phyloP scores from a whole-genome alignment of 2,888 invertebrate genomes.

The Caenorhabditis auriculariae region DNA sequence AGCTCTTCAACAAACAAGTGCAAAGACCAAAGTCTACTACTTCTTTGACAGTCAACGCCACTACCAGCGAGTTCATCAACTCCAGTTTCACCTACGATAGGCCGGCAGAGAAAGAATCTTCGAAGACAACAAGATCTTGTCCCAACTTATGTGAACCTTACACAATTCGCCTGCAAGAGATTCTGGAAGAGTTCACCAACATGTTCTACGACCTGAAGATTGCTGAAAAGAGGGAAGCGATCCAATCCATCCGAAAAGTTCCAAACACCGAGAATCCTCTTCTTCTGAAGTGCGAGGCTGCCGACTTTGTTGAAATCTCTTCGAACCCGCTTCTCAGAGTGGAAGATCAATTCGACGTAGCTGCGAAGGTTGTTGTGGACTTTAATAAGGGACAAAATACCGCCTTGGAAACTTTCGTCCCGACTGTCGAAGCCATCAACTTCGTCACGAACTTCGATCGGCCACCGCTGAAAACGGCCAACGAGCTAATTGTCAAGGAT shows the following conservation, averaged over 20 bases:
- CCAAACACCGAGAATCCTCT: slow-evolving; percentile 28
- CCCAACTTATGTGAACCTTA: slow-evolving; percentile 20
- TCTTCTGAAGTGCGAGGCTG: slow-evolving; percentile 36
- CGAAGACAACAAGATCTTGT: slow-evolving; percentile 7
- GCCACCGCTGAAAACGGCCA: slow-evolving; percentile 3
- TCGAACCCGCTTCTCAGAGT: slow-evolving; percentile 38
- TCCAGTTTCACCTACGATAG: slow-evolving; percentile 24
- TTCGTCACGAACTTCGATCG: slow-evolving; percentile 15
- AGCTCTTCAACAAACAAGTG: slow-evolving; percentile 23
- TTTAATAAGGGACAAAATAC: slow-evolving; percentile 23
- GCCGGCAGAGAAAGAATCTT: slow-evolving; percentile 5
- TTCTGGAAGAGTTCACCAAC: slow-evolving; percentile 32
- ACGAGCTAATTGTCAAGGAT: slow-evolving; percentile 21
- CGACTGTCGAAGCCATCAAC: slow-evolving; percentile 14
- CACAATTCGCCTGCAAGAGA: slow-evolving; percentile 33
- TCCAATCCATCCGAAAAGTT: slow-evolving; percentile 12
- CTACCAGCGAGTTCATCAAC: slow-evolving; percentile 23
- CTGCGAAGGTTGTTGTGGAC: slow-evolving; percentile 17
- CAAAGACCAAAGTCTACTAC: slow-evolving; percentile 19
- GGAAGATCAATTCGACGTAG: slow-evolving; percentile 12
- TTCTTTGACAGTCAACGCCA: slow-evolving; percentile 20
- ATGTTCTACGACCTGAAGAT: slow-evolving; percentile 41
- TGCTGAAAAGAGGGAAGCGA: slow-evolving; percentile 28
- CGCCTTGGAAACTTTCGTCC: slow-evolving; percentile 25
- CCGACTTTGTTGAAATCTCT: slow-evolving; percentile 41